Conservation (phyloP, 2,888 invertebrate species). For the Exocentrus adspersus region DNA sequence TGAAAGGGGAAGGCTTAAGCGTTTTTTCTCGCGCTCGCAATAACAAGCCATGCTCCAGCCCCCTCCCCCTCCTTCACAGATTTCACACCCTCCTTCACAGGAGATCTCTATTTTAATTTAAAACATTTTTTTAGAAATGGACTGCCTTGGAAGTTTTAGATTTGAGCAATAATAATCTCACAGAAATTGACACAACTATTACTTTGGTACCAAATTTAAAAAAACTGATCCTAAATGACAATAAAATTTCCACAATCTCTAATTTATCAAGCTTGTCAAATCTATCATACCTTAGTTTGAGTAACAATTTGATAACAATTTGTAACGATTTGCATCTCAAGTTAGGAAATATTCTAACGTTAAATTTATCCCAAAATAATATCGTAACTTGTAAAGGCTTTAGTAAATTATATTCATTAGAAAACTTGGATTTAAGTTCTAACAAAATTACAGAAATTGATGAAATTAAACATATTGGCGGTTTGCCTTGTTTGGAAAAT, state of each 20-base stretch:
- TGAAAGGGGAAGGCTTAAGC: too few species aligned
- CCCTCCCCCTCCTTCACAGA: too few species aligned
- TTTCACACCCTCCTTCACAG: too few species aligned
- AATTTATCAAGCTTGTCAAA: slow-evolving; percentile 83
- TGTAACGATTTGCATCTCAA: slow-evolving; percentile 84
- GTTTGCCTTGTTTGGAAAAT: slow-evolving; percentile 87
- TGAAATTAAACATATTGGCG: slow-evolving; percentile 82
- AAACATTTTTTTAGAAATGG: slow-evolving; percentile 75
- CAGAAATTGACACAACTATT: slow-evolving; percentile 82
- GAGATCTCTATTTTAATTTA: slow-evolving; percentile 28
- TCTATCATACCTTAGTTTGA: slow-evolving; percentile 79
- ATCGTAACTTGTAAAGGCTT: slow-evolving; percentile 78
- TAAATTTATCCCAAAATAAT: slow-evolving; percentile 87
- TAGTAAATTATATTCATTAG: slow-evolving; percentile 85
- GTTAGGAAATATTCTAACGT: slow-evolving; percentile 86
- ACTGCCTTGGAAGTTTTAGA: slow-evolving; percentile 75
- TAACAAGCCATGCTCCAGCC: too few species aligned
- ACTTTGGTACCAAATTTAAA: slow-evolving; percentile 79
- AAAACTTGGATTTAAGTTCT: slow-evolving; percentile 85
- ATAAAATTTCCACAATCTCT: slow-evolving; percentile 77
- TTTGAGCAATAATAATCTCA: slow-evolving; percentile 82
- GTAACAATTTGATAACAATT: slow-evolving; percentile 78
- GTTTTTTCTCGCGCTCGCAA: too few species aligned
- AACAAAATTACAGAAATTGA: slow-evolving; percentile 84
- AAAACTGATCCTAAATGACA: slow-evolving; percentile 79